A percentile compares a stretch with the other conserved stretches of the same genome.
These are phyloP conservation scores for Tinea trinotella DNA, from an alignment of 2,888 invertebrate genomes.

Conservation along the genomic window DNA sequence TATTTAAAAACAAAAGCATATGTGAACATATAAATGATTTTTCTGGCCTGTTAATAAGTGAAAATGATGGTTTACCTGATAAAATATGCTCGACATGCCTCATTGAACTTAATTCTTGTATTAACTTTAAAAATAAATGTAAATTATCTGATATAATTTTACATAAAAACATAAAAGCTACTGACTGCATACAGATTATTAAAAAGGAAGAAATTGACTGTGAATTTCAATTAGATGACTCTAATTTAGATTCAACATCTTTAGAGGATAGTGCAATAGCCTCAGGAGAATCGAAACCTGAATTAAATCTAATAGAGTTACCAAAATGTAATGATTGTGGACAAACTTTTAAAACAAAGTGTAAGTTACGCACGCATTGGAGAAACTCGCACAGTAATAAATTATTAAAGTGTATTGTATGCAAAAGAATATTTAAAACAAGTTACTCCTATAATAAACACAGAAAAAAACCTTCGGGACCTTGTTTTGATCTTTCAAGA, in stretches of 20 bases:
- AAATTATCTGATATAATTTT: conserved; percentile 24
- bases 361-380: conserved; percentile 13
- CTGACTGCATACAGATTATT: conserved; percentile 27
- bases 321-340: conserved; percentile 16
- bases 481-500: background rate
- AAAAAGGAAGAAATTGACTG: conserved; percentile 24
- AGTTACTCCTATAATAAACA: conserved; percentile 3
- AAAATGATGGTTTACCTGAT: conserved; percentile 44
- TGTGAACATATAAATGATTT: conserved; percentile 42
- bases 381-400: background rate
- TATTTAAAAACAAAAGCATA: conserved; percentile 24
- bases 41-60: conserved; percentile 39
- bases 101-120: conserved; percentile 40
- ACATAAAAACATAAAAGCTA: background rate
- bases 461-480: background rate
- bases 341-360: conserved; percentile 12
- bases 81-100: conserved; percentile 48
- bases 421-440: conserved; percentile 15
- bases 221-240: conserved; percentile 19
- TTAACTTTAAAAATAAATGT: conserved; percentile 49
- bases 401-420: background rate
- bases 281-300: background rate
- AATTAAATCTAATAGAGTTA: background rate
- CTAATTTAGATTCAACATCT: background rate
- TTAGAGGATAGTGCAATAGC: background rate